phyloP scores from a whole-genome alignment of 2,797 vertebrate species.

The Capromys pilorides region DNA sequence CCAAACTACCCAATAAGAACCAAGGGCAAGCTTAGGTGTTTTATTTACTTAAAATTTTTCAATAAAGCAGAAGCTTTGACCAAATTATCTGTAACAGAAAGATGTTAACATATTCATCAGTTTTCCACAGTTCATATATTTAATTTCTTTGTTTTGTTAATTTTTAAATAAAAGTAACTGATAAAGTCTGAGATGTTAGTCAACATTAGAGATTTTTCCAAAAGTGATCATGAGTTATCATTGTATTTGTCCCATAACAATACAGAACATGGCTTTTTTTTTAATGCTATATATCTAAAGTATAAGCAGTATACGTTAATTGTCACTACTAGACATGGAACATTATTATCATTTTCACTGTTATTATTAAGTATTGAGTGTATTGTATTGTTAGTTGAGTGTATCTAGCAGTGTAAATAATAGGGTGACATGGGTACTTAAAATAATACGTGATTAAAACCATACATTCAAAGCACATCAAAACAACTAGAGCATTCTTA shows the following conservation, averaged over 20 bases:
- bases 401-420: background rate
- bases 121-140: background rate
- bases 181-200: background rate
- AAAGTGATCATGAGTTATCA: background rate
- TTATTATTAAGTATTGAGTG: background rate
- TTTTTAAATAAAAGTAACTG: slow-evolving; percentile 56
- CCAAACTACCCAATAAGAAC: background rate
- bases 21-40: background rate
- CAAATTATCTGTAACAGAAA: slow-evolving; percentile 28
- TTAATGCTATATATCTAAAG: background rate
- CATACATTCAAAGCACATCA: slow-evolving; percentile 42
- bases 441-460: slow-evolving; percentile 51
- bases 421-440: slow-evolving; percentile 21
- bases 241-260: background rate
- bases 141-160: background rate
- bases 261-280: background rate
- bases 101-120: background rate
- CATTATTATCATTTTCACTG: background rate
- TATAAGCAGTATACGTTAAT: background rate
- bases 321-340: background rate
- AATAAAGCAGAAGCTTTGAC: slow-evolving; percentile 41
- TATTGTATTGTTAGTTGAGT: background rate
- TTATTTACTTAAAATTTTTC: slow-evolving; percentile 26
- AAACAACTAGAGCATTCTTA: slow-evolving; percentile 28
- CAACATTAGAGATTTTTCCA: background rate